phyloP scores from a whole-genome alignment of 2,797 vertebrate genomes.

The Dryobates pubescens region DNA sequence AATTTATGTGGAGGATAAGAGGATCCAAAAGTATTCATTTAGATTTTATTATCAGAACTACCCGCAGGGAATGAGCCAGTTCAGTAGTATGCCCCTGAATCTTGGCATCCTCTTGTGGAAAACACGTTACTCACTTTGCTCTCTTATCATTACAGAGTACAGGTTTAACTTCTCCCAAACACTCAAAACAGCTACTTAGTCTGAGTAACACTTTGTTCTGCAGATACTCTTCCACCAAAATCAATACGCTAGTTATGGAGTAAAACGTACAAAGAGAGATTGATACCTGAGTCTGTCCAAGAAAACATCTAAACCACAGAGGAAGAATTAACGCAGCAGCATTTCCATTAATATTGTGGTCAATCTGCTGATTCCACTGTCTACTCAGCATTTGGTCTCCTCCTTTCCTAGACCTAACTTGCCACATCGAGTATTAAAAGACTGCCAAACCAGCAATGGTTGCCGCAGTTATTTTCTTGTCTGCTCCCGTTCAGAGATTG shows the following conservation, averaged over 20 bases:
- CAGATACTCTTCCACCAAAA: neutral
- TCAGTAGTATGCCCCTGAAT: neutral
- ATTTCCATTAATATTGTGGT: slow-evolving; percentile 33
- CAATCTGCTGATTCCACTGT: neutral
- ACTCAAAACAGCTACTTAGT: neutral
- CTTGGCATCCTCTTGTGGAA: neutral
- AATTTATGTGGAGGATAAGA: slow-evolving; percentile 18
- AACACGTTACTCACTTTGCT: neutral
- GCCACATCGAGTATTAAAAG: neutral
- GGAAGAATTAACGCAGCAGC: slow-evolving; percentile 11
- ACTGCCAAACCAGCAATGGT: neutral
- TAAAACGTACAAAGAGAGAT: neutral
- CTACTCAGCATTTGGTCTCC: slow-evolving; percentile 17
- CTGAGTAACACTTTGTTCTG: neutral
- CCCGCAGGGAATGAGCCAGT: neutral
- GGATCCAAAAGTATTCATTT: neutral
- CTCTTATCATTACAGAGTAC: neutral
- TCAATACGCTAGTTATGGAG: neutral
- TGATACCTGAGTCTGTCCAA: neutral
- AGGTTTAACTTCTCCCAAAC: neutral
- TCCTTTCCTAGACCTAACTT: neutral
- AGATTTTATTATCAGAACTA: slow-evolving; percentile 34
- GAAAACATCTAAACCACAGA: neutral
- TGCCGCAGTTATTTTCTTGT: slow-evolving; percentile 4
- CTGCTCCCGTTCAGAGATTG: neutral